Evolutionary conservation across 2,888 invertebrate species (phyloP).

Genomic region (Drosophila maculinotata): DNA sequence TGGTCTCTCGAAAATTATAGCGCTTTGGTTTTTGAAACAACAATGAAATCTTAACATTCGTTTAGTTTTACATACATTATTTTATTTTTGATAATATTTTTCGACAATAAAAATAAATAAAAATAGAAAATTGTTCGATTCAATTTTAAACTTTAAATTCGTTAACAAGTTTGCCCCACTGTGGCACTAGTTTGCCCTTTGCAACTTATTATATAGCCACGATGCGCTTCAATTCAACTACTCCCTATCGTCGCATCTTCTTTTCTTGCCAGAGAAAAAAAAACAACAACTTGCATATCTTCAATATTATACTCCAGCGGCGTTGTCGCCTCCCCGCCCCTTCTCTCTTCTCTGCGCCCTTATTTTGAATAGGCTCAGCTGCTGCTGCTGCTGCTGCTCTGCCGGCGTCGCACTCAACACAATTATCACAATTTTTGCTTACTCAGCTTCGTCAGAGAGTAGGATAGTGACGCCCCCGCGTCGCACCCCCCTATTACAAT

Average conservation of each 20-base stretch:
- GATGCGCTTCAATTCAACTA: slow-evolving; percentile 68
- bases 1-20: too few relatives aligned
- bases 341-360: slow-evolving; percentile 13
- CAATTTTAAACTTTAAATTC: too few relatives aligned
- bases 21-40: too few relatives aligned
- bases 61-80: background rate
- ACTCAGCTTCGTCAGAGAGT: slow-evolving; percentile 71
- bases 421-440: slow-evolving; percentile 81
- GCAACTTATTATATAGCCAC: slow-evolving; percentile 61
- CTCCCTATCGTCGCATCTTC: slow-evolving; percentile 29
- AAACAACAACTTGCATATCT: slow-evolving; percentile 66
- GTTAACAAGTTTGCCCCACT: slow-evolving; percentile 39
- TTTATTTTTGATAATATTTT: background rate
- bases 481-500: slow-evolving; percentile 26
- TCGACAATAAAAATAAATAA: too few relatives aligned
- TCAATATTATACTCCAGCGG: slow-evolving; percentile 65
- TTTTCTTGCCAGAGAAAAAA: slow-evolving; percentile 11
- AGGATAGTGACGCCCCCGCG: slow-evolving; percentile 52
- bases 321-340: slow-evolving; percentile 17
- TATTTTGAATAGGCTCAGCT: slow-evolving; percentile 38
- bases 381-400: slow-evolving; percentile 40
- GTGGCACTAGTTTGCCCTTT: slow-evolving; percentile 59
- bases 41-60: background rate
- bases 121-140: too few relatives aligned
- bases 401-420: slow-evolving; percentile 68